Evolutionary conservation across 2,888 invertebrate species (phyloP), one percentile per base, ranked within the genome.

Genomic region (Gasteruption jaculator): DNA sequence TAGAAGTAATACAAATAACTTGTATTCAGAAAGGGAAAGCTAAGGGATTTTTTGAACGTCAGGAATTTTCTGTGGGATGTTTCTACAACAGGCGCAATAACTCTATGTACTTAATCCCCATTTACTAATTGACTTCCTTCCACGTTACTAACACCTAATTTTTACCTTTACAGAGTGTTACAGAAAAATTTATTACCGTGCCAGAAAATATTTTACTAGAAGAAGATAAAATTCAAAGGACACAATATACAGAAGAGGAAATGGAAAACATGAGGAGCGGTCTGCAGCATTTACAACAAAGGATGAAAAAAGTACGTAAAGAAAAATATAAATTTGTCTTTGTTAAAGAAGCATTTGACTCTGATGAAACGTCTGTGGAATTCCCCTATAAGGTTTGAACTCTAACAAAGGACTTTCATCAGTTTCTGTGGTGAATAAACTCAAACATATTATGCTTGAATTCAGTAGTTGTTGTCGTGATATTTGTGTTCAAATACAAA

Each of bases 151-250:
- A 31, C 4, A 26, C 16, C 5, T 41, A 15, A 32, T 14, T 42
- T 31, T 5, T 12, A 37, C 40, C 35, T 40, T 30, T 45, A 21
- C 39, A 63, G 62, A 47, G 49, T 48, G 37, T 38, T 16, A 45
- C 57, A 12, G 50, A 52, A 12, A 53, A 56, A 35, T 52, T 43
- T 12, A 47, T 62, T 22, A 30, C 44, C 21, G 46, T 64, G 11
- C 65, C 64, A 4, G 34, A 50, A 11, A 49, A 60, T 38, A 45
- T 64, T 29, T 36, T 64, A 8, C 36, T 58, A 15, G 50, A 59
- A 1, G 61, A 61, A 25, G 64, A 64, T 36, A 50, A 48, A 36
- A 45, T 37, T 30, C 64, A 64, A 36, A 46, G 41, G 4, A 41
- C 37, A 15, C 61, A 60, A 38, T 57, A 57, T 8, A 54, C 52